Percentiles rank a stretch among this genome's conserved stretches.
Conservation (phyloP, 2,113 vertebrate genomes). For the Phrynosoma blainvillii region DNA sequence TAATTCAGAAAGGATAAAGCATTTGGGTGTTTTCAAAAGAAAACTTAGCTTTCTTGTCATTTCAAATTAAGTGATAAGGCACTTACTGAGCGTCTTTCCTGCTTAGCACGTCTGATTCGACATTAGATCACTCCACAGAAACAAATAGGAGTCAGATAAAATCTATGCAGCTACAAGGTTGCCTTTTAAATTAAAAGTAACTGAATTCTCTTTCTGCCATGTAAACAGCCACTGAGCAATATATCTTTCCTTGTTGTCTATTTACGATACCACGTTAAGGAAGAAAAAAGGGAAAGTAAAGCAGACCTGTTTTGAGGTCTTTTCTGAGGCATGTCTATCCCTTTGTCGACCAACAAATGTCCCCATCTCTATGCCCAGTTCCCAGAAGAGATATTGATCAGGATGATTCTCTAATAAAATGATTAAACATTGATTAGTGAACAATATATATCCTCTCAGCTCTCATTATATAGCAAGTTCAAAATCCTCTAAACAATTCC, state of each 20-base stretch:
- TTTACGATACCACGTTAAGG: conserved; percentile 61
- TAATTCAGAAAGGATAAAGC: conserved; percentile 19
- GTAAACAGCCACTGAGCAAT: conserved; percentile 64
- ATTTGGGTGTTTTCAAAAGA: not conserved
- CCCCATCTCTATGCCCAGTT: too few species aligned
- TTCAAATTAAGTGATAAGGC: conserved; percentile 13
- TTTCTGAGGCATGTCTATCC: not conserved
- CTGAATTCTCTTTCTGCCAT: conserved; percentile 61
- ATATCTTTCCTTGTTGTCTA: conserved; percentile 58
- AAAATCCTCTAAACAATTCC: not conserved
- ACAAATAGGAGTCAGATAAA: conserved; percentile 72
- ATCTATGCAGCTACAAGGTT: conserved; percentile 73
- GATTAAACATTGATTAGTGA: conserved; percentile 66
- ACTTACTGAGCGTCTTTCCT: conserved; percentile 48
- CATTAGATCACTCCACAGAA: conserved; percentile 66
- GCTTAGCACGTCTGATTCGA: conserved; percentile 66
- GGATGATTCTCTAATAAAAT: conserved; percentile 62
- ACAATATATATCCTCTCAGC: conserved; percentile 48
- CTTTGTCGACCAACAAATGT: conserved; percentile 28
- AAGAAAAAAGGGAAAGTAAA: conserved; percentile 53
- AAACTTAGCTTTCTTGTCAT: conserved; percentile 34
- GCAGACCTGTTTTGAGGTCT: conserved; percentile 19
- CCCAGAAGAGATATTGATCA: not conserved
- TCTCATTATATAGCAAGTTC: conserved; percentile 33
- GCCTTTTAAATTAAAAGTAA: conserved; percentile 72